phyloP scores from a whole-genome alignment of 2,797 vertebrate genomes.

The Microctenopoma lineatum region DNA sequence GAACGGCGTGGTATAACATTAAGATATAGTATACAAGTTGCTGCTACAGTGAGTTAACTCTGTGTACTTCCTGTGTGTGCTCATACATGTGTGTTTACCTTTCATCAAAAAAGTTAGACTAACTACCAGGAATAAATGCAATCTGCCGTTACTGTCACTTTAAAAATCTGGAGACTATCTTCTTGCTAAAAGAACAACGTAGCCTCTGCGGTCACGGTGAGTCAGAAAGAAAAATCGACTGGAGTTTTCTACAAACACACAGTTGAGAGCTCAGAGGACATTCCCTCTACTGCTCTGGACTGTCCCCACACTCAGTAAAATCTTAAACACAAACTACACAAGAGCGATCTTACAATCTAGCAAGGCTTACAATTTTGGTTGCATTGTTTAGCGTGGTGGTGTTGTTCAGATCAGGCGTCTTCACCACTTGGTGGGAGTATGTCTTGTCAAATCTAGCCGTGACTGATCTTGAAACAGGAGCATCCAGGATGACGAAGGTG shows the following conservation, averaged over 20 bases:
- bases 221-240: constrained; percentile 60
- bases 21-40: background rate
- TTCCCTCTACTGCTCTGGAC: constrained; percentile 23
- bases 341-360: background rate
- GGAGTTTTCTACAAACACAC: constrained; percentile 44
- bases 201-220: constrained; percentile 63
- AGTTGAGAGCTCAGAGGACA: constrained; percentile 13
- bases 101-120: background rate
- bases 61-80: background rate
- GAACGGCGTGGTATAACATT: background rate
- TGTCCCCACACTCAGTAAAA: constrained; percentile 43
- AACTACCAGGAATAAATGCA: background rate
- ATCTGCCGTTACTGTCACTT: background rate
- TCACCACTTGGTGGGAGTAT: background rate
- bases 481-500: background rate
- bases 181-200: constrained; percentile 26
- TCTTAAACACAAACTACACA: constrained; percentile 11
- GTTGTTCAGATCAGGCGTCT: constrained; percentile 1
- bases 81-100: background rate
- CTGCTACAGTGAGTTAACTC: background rate
- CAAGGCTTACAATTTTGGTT: constrained; percentile 32
- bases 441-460: background rate
- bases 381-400: constrained; percentile 13
- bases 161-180: constrained; percentile 20
- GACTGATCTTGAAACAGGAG: background rate